phyloP scores from a whole-genome alignment of 2,113 vertebrate genomes.

The Pholis gunnellus region DNA sequence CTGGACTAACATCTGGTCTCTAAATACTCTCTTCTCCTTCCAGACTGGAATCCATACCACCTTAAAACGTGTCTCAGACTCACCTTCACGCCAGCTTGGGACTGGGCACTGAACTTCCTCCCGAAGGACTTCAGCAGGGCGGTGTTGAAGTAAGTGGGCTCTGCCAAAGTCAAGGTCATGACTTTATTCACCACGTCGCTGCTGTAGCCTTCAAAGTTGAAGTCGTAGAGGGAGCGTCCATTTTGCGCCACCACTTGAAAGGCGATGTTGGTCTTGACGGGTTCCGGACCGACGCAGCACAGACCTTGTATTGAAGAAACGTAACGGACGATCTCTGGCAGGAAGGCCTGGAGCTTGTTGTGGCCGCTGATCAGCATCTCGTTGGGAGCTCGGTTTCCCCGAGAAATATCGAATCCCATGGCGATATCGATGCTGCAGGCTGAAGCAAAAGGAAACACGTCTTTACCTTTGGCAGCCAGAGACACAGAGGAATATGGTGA shows the following conservation, averaged over 20 bases:
- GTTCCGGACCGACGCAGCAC: conserved; percentile 73
- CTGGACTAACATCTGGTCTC: background rate
- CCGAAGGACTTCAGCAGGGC: conserved; percentile 82
- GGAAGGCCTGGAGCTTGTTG: conserved; percentile 67
- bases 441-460: conserved; percentile 44
- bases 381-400: background rate
- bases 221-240: conserved; percentile 78
- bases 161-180: conserved; percentile 60
- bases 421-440: conserved; percentile 87
- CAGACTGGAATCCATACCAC: background rate
- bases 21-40: background rate
- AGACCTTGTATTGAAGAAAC: conserved; percentile 73
- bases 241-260: conserved; percentile 74
- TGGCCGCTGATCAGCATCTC: conserved; percentile 70
- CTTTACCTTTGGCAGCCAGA: background rate
- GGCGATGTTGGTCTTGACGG: conserved; percentile 69
- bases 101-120: conserved; percentile 70
- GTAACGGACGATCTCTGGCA: conserved; percentile 80
- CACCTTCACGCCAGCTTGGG: conserved; percentile 79
- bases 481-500: background rate
- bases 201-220: conserved; percentile 81
- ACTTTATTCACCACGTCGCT: conserved; percentile 81
- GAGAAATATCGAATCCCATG: conserved; percentile 88
- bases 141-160: conserved; percentile 80
- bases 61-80: conserved; percentile 21